Conservation (phyloP, 2,797 vertebrate species). For the Sphaeramia orbicularis region DNA sequence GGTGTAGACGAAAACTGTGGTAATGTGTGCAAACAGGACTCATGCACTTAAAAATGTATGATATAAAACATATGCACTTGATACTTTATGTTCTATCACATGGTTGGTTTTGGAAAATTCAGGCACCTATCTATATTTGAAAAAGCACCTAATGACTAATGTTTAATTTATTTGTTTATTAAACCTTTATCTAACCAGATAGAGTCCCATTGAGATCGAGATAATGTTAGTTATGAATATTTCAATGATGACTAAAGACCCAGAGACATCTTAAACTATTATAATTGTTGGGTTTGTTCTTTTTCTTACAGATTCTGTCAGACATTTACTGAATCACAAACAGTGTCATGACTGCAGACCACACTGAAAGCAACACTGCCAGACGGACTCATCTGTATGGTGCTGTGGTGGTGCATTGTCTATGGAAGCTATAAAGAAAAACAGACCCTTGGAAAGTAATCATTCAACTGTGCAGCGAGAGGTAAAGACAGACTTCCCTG, state of each 20-base stretch:
- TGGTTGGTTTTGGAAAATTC: too few relatives aligned
- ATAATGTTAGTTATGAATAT: not conserved
- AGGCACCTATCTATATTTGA: too few relatives aligned
- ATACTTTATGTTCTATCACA: too few relatives aligned
- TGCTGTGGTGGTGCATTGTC: conserved; percentile 7
- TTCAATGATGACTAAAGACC: conserved; percentile 3
- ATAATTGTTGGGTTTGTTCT: conserved; percentile 37
- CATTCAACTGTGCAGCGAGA: conserved; percentile 32
- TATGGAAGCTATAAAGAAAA: conserved; percentile 40
- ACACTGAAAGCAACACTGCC: conserved; percentile 11
- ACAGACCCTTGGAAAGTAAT: conserved; percentile 27
- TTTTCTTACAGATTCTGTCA: conserved; percentile 54
- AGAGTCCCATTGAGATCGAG: too few relatives aligned
- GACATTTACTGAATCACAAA: conserved; percentile 20
- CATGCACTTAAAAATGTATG: too few relatives aligned
- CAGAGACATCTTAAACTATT: not conserved
- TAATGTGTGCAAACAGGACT: too few relatives aligned
- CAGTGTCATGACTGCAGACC: conserved; percentile 10
- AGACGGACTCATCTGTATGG: conserved; percentile 29
- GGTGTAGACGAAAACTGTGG: too few relatives aligned
- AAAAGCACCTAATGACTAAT: too few relatives aligned
- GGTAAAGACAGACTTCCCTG: conserved; percentile 6
- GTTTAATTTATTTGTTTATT: too few relatives aligned
- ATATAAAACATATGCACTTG: too few relatives aligned
- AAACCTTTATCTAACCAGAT: too few relatives aligned